Evolutionary conservation across 1,140 invertebrate genomes (phyloP).

Genomic region (Lordiphosa mommai): DNA sequence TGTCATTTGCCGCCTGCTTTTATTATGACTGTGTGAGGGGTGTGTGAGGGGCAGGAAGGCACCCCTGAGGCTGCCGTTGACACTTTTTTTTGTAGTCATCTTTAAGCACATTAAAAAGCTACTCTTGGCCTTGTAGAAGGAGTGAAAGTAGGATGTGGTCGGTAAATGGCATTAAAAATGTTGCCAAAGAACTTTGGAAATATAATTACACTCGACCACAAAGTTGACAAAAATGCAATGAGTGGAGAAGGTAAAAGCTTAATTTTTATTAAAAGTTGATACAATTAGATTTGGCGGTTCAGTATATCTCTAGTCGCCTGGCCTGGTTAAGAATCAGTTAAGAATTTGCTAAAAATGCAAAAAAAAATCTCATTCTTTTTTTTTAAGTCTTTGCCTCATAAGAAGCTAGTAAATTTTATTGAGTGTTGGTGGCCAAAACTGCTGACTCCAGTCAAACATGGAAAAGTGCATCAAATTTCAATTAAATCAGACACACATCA

Average conservation of each 20-base stretch:
- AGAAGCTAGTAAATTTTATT: background rate
- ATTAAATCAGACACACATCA: constrained; percentile 69
- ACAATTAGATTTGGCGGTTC: too few species aligned
- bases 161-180: constrained; percentile 37
- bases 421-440: constrained; percentile 7
- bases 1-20: constrained; percentile 40
- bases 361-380: too few species aligned
- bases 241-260: too few species aligned
- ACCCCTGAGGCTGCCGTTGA: constrained; percentile 44
- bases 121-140: constrained; percentile 3
- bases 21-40: constrained; percentile 32
- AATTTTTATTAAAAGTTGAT: too few species aligned
- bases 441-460: constrained; percentile 39
- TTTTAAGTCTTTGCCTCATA: too few species aligned
- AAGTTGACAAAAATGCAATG: constrained; percentile 1
- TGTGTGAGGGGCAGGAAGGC: background rate
- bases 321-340: too few species aligned
- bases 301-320: too few species aligned
- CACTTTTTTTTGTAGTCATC: constrained; percentile 34
- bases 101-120: constrained; percentile 63
- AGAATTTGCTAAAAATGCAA: too few species aligned
- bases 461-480: constrained; percentile 64
- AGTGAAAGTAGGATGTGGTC: constrained; percentile 1
- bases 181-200: constrained; percentile 7
- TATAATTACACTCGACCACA: constrained; percentile 11